phyloP scores from a whole-genome alignment of 2,113 vertebrate species.

The Seriola dumerili region DNA sequence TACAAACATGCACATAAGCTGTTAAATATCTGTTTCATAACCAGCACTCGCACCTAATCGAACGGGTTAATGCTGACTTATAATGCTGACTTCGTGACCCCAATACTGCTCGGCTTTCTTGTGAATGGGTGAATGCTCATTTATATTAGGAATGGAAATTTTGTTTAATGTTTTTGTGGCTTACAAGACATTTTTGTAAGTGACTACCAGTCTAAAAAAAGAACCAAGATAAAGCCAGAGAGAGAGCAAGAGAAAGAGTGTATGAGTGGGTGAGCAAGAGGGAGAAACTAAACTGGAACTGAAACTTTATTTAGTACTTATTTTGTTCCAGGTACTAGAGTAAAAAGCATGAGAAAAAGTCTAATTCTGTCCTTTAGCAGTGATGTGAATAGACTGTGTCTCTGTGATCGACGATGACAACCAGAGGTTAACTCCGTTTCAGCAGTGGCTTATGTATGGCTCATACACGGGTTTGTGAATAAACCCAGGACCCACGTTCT shows the following conservation, averaged over 20 bases:
- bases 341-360: conserved; percentile 38
- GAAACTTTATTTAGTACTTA: conserved; percentile 50
- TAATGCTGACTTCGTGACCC: not conserved
- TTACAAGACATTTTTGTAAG: conserved; percentile 18
- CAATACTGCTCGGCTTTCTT: not conserved
- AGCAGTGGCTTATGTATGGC: not conserved
- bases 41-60: conserved; percentile 10
- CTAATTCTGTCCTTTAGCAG: conserved; percentile 2
- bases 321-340: conserved; percentile 44
- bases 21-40: conserved; percentile 8
- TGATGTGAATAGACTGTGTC: conserved; percentile 8
- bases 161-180: conserved; percentile 15
- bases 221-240: not conserved
- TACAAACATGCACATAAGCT: conserved; percentile 6
- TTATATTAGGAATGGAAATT: conserved; percentile 11
- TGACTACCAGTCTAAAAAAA: conserved; percentile 31
- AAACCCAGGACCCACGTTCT: not conserved
- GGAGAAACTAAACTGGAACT: conserved; percentile 53
- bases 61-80: conserved; percentile 11
- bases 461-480: too few relatives aligned
- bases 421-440: not conserved
- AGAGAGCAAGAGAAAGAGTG: not conserved
- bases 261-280: conserved; percentile 38
- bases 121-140: not conserved
- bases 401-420: not conserved